Evolutionary conservation across 2,797 vertebrate species (phyloP), one percentile per base, ranked within the genome.

Genomic region (Gobio occitaniae): DNA sequence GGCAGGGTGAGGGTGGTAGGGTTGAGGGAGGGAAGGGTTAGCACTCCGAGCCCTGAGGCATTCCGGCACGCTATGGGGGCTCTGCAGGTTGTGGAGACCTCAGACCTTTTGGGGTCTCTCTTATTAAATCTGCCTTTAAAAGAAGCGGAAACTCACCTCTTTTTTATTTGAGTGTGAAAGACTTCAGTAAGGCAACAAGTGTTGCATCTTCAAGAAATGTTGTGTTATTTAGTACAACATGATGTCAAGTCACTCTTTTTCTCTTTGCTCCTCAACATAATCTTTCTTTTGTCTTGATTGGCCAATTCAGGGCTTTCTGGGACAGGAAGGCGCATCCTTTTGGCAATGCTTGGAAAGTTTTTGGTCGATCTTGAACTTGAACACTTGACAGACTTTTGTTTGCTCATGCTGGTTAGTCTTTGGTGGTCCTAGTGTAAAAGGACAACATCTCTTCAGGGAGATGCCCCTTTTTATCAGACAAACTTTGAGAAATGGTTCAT

Each of bases 21-120:
- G 44, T 76, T 82, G 80, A 76, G 12, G 70, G 44, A 56, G 54
- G 78, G 71, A 70, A 66, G 44, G 78, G 61, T 78, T 61, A 21
- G 48, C 25, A n/a, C 78, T 41, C 21, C 1, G 25, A 66, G 70
- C 84, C 84, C 84, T 81, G 79, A 85, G 89, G 80, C 86, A 50
- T 88, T 84, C 47, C 68, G 50, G 85, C 88, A 89, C 85, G 83
- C 89, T 78, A 89, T 90, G 71, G 47, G 85, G 87, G 88, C 78
- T 80, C 80, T 84, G 86, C 84, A 87, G 84, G 84, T 86, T 78
- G 72, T 59, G 79, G 85, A 86, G 86, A 87, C 82, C 80, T 86
- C 59, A 41, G 82, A 72, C 59, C 72, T 76, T 32, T 83, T 65
- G 32, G 47, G 82, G 80, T 74, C 56, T 65, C 44, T 68, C 59